Evolutionary conservation across 2,888 invertebrate species (phyloP).

Genomic region (Anoplius nigerrimus): DNA sequence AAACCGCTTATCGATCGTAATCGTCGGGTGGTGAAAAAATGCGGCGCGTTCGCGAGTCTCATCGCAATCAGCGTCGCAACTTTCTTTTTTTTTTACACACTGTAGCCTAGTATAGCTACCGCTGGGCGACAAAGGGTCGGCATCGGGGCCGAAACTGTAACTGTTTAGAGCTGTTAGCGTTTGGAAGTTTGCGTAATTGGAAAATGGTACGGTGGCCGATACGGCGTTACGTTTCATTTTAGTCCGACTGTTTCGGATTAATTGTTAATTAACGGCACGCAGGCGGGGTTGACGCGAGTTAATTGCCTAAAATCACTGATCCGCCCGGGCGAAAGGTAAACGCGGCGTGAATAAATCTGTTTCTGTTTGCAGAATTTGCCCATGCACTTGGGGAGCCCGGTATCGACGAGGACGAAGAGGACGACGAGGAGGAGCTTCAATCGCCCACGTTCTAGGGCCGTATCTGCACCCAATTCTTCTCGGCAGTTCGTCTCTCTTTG

Average conservation of each 20-base stretch:
- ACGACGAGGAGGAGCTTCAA: constrained; percentile 81
- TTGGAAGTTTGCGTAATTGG: too few relatives aligned
- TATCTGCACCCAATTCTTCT: constrained; percentile 38
- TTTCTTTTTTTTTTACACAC: too few relatives aligned
- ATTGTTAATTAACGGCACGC: not conserved
- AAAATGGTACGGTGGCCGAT: too few relatives aligned
- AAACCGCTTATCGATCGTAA: not conserved
- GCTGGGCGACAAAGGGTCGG: too few relatives aligned
- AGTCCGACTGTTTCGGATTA: too few relatives aligned
- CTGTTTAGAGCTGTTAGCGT: too few relatives aligned
- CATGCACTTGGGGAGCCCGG: constrained; percentile 89
- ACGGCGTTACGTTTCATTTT: too few relatives aligned
- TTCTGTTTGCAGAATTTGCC: constrained; percentile 84
- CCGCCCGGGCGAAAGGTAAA: not conserved
- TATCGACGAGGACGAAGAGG: constrained; percentile 82
- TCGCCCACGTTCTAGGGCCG: constrained; percentile 66
- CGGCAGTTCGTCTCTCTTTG: constrained; percentile 24
- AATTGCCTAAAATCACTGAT: too few relatives aligned
- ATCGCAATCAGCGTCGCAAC: too few relatives aligned
- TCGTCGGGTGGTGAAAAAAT: not conserved
- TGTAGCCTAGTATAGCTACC: too few relatives aligned
- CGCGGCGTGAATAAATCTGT: not conserved
- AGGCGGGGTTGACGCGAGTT: not conserved
- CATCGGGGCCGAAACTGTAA: too few relatives aligned
- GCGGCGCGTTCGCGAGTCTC: too few relatives aligned